Evolutionary conservation across 1,140 invertebrate species (phyloP).

Genomic region (Orchesella cincta): DNA sequence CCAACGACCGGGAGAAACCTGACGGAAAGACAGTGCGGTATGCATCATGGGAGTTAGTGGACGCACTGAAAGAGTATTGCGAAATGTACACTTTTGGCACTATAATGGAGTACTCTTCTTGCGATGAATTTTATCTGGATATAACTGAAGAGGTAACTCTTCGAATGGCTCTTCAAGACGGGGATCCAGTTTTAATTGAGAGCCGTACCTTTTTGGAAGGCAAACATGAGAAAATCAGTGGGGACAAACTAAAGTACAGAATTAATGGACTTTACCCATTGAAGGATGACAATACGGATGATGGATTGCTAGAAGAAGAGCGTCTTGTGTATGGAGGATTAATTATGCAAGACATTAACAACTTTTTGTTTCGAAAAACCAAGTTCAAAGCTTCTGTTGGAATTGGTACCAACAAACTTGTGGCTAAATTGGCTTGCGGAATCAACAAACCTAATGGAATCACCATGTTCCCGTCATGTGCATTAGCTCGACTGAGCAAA

Average conservation of each 20-base stretch:
- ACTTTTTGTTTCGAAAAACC: slow-evolving; percentile 3
- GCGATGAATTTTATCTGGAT: slow-evolving; percentile 23
- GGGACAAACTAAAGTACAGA: not conserved
- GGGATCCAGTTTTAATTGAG: not conserved
- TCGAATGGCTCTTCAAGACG: not conserved
- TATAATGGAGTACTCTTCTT: not conserved
- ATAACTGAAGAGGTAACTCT: not conserved
- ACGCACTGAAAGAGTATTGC: not conserved
- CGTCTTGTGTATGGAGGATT: not conserved
- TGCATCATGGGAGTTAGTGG: not conserved
- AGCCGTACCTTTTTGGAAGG: slow-evolving; percentile 3
- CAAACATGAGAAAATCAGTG: not conserved
- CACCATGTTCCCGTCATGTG: not conserved
- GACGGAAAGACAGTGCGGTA: not conserved
- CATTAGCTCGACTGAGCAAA: not conserved
- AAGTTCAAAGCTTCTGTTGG: not conserved
- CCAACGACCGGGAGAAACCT: slow-evolving; percentile 1
- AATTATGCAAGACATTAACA: slow-evolving; percentile 6
- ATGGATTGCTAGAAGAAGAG: not conserved
- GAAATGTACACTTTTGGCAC: not conserved
- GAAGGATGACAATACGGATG: not conserved
- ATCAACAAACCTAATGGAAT: slow-evolving; percentile 11
- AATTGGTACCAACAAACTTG: not conserved
- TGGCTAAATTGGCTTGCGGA: not conserved
- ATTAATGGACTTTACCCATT: not conserved